These are phyloP conservation scores for Archips crataeganus DNA, from an alignment of 2,888 invertebrate genomes.

Conservation along the genomic window DNA sequence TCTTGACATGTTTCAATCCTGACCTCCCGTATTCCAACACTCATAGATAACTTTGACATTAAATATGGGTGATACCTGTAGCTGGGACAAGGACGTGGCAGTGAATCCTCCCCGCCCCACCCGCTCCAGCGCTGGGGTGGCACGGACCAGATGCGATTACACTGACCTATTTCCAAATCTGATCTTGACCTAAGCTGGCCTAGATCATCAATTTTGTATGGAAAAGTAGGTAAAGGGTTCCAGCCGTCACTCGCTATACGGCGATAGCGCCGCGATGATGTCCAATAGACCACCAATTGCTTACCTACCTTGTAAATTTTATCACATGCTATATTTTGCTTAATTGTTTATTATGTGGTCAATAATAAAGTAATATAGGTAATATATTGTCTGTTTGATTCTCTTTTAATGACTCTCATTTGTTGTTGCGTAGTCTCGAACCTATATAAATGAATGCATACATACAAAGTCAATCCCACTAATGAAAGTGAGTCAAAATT, in stretches of 20 bases:
- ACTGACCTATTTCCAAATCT: constrained; percentile 69
- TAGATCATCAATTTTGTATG: constrained; percentile 46
- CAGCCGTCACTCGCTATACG: too few relatives aligned
- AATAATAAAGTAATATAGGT: too few relatives aligned
- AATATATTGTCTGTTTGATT: too few relatives aligned
- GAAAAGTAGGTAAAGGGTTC: constrained; percentile 10
- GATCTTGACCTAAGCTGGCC: constrained; percentile 70
- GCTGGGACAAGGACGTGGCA: constrained; percentile 35
- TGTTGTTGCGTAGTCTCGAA: not conserved
- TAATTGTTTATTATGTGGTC: too few relatives aligned
- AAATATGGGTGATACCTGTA: constrained; percentile 22
- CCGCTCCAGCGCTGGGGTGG: constrained; percentile 40
- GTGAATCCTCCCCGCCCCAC: constrained; percentile 43
- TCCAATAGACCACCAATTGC: too few relatives aligned
- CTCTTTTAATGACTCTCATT: not conserved
- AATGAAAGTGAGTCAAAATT: too few relatives aligned
- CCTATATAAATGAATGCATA: too few relatives aligned
- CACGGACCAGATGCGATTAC: constrained; percentile 63
- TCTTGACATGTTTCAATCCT: not conserved
- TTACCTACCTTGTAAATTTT: too few relatives aligned
- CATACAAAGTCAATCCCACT: too few relatives aligned
- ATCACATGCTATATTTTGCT: too few relatives aligned
- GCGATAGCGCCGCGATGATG: too few relatives aligned
- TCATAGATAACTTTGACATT: constrained; percentile 20
- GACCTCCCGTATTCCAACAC: not conserved